phyloP scores from a whole-genome alignment of 2,888 invertebrate species.

The Lasiommata megera region DNA sequence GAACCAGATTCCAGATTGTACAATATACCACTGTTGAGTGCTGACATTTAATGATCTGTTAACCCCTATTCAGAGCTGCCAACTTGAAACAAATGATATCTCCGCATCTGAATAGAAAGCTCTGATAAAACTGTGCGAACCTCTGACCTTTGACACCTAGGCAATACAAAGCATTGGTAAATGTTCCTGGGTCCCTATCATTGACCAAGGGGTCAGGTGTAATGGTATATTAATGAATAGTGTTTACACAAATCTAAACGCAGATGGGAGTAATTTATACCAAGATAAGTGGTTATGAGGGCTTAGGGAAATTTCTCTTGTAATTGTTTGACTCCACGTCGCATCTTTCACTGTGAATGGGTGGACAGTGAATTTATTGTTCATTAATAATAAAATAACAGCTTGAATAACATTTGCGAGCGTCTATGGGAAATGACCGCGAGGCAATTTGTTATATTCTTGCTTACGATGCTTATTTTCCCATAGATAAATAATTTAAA shows the following conservation, averaged over 20 bases:
- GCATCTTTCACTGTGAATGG: constrained; percentile 9
- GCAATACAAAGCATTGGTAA: constrained; percentile 31
- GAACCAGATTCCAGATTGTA: neutral
- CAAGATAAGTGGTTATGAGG: constrained; percentile 8
- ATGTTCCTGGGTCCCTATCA: constrained; percentile 42
- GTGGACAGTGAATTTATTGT: constrained; percentile 5
- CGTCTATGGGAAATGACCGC: neutral
- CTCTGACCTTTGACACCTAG: constrained; percentile 30
- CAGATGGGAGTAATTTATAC: constrained; percentile 17
- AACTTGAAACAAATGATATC: constrained; percentile 30
- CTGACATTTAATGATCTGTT: constrained; percentile 19
- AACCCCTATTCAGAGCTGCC: constrained; percentile 21
- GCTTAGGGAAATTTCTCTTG: constrained; percentile 13
- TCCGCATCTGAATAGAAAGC: constrained; percentile 31
- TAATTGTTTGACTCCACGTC: neutral
- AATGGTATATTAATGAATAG: constrained; percentile 49
- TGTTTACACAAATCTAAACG: constrained; percentile 34
- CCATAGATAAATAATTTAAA: no score
- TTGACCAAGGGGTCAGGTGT: constrained; percentile 52
- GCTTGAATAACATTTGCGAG: neutral
- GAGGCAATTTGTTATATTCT: neutral
- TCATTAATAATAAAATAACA: constrained; percentile 7
- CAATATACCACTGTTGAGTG: neutral
- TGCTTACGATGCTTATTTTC: neutral
- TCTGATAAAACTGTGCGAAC: constrained; percentile 26